phyloP scores from a whole-genome alignment of 2,888 invertebrate genomes.

The Micoletzkya japonica region DNA sequence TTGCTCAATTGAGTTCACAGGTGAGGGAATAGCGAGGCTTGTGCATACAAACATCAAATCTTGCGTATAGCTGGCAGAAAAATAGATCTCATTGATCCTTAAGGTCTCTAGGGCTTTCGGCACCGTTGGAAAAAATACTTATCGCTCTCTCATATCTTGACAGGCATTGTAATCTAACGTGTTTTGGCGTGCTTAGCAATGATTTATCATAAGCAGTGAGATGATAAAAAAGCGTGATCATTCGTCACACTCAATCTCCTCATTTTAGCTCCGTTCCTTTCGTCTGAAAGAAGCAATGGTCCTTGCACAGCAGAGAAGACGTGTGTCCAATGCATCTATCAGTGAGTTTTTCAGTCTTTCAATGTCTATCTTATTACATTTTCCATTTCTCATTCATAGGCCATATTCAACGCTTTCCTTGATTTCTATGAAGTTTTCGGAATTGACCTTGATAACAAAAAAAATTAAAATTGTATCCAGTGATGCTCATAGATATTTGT shows the following conservation, averaged over 20 bases:
- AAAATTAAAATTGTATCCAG: no score
- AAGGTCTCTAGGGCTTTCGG: not conserved
- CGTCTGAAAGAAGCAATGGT: constrained; percentile 27
- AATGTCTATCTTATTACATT: not conserved
- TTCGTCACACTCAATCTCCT: not conserved
- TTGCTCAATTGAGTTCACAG: constrained; percentile 23
- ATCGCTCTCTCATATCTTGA: not conserved
- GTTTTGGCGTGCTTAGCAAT: not conserved
- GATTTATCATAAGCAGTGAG: not conserved
- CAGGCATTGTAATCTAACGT: not conserved
- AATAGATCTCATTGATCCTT: no score
- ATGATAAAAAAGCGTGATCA: not conserved
- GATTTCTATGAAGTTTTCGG: no score
- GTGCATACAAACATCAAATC: no score
- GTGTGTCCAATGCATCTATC: constrained; percentile 16
- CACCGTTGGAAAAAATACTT: not conserved
- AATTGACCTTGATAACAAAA: no score
- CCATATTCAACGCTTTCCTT: not conserved
- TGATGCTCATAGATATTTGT: no score
- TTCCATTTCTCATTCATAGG: not conserved
- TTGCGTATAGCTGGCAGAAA: not conserved
- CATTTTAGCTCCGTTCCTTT: constrained; percentile 23
- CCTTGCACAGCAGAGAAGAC: constrained; percentile 20
- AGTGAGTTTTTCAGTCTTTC: not conserved
- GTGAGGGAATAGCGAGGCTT: not conserved